Evolutionary conservation across 2,113 vertebrate genomes (phyloP), one percentile per base, ranked within the genome.

Genomic region (Agapornis roseicollis): DNA sequence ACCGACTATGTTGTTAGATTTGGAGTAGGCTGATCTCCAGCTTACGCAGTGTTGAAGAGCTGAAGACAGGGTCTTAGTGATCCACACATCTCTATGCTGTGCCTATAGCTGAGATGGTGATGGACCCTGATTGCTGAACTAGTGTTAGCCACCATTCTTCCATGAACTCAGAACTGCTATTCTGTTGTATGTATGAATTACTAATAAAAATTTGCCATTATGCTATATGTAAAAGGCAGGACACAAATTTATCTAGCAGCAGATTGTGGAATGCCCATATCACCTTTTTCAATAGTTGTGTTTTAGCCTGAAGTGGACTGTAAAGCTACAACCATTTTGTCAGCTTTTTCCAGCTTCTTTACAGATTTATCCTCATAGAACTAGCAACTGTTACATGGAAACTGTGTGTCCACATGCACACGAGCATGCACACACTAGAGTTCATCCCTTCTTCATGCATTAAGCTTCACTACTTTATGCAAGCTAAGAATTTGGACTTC

Each of bases 371-470:
- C 46, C 31, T 88, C n/a, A 27, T 12, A 56, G 37, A 73, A 29
- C 31, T 76, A 39, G n/a, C 37, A 47, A 58, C 39, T 25, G 12
- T 7, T 23, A 35, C 8, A 6, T 7, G 29, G 25, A 55, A 73
- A 60, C 4, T 0, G 11, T 33, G 22, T 23, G 41, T 56, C 12
- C 23, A 24, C 14, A 7, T 5, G 9, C 6, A 5, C 3, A 7
- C 0, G 0, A 5, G 12, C 24, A 35, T 2, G 3, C 8, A 19
- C 14, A 13, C 15, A 4, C 20, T n/a, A 33, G 37, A 64, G 55
- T 28, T 90, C 39, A 41, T 33, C 47, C 20, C 9, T 74, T 69
- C 41, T 17, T 78, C 47, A 24, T 10, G 28, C 28, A 13, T 14
- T 44, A 17, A 18, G 13, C 41, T 93, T 71, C 28, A 23, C 15